These are phyloP conservation scores for Crocuta crocuta DNA, from an alignment of 2,113 vertebrate genomes.

Conservation along the genomic window DNA sequence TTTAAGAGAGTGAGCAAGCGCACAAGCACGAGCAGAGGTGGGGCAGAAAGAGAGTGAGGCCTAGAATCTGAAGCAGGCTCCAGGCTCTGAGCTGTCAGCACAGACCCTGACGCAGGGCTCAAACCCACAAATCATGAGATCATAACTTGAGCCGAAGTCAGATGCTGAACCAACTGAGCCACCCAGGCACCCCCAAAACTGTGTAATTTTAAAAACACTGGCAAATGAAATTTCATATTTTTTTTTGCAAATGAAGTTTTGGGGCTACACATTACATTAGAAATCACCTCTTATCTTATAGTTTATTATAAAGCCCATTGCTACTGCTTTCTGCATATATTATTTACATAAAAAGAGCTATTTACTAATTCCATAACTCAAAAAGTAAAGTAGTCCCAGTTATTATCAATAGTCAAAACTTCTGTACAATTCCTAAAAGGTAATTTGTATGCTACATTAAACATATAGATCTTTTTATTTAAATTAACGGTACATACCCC, in stretches of 20 bases:
- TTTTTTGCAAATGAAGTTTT: constrained; percentile 4
- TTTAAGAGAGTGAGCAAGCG: too few relatives aligned
- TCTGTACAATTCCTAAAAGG: background rate
- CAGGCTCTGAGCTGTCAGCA: too few relatives aligned
- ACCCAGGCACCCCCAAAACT: background rate
- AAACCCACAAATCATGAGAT: too few relatives aligned
- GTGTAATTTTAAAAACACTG: background rate
- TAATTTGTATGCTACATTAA: background rate
- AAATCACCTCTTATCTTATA: background rate
- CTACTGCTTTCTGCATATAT: background rate
- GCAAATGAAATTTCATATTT: background rate
- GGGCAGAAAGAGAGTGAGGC: too few relatives aligned
- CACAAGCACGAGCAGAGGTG: too few relatives aligned
- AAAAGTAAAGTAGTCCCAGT: background rate
- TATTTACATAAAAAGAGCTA: background rate
- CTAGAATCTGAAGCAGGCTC: too few relatives aligned
- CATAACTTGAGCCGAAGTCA: too few relatives aligned
- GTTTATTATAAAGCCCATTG: background rate
- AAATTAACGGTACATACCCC: constrained; percentile 49
- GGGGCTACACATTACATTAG: background rate
- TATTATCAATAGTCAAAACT: background rate
- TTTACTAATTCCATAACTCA: background rate
- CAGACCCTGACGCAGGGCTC: too few relatives aligned
- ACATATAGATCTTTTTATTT: background rate
- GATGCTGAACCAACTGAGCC: too few relatives aligned